phyloP scores from a whole-genome alignment of 2,888 invertebrate species.

The Anoplius nigerrimus region DNA sequence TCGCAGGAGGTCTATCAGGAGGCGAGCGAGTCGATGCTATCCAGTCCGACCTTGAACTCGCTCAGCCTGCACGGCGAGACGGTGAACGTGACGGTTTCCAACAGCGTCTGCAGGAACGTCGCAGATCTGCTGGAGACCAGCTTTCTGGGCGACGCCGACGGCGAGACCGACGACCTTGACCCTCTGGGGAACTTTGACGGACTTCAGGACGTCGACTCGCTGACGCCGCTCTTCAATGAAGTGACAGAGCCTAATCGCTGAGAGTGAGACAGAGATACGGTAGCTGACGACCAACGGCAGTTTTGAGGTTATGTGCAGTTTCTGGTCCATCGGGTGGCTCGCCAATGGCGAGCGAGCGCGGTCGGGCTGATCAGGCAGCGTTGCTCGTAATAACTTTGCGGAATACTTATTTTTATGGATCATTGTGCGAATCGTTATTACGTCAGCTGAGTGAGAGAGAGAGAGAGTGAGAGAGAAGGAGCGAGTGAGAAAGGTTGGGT shows the following conservation, averaged over 20 bases:
- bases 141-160: conserved; percentile 63
- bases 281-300: conserved; percentile 17
- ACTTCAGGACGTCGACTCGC: conserved; percentile 69
- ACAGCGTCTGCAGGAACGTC: conserved; percentile 67
- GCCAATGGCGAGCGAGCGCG: not conserved
- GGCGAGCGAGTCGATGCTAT: conserved; percentile 71
- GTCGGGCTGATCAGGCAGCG: not conserved
- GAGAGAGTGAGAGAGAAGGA: too few species aligned
- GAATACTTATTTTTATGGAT: conserved; percentile 26
- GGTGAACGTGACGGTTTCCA: conserved; percentile 45
- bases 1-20: conserved; percentile 64
- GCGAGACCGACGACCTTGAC: conserved; percentile 67
- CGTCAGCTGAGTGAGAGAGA: conserved; percentile 22
- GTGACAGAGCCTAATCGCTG: conserved; percentile 71
- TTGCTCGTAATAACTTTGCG: conserved; percentile 34
- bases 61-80: conserved; percentile 63
- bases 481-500: not conserved
- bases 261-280: too few species aligned
- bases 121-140: conserved; percentile 68
- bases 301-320: conserved; percentile 35
- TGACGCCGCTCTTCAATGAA: conserved; percentile 72
- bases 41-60: conserved; percentile 69
- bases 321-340: conserved; percentile 28
- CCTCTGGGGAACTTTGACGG: conserved; percentile 71
- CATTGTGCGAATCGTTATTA: conserved; percentile 31